Base-by-base conservation (phyloP, 1,140 invertebrate species). In the Brachionus sp. region DNA sequence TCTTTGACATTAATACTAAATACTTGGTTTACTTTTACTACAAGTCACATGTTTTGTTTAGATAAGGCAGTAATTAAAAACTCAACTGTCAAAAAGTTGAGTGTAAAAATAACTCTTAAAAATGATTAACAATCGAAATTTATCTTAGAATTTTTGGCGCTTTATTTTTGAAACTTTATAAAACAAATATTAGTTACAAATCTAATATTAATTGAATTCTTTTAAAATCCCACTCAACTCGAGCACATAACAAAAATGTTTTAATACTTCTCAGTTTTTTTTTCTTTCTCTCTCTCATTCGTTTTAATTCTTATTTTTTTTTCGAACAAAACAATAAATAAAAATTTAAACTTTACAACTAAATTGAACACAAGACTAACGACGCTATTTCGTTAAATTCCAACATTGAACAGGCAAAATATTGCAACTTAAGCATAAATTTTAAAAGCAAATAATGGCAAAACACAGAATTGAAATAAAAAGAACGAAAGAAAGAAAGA, bases 141-240 rank as follows among this genome's bases (percentile, higher is more conserved):
- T 57, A 57, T 57, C 50, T 23, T 19, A 57, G 19, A 7, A 19
- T 25, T 57, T 57, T 57, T 57, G 50, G 50, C 50, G 50, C 50
- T 57, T 9, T 57, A 57, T 57, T 57, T 57, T 57, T 57, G 50
- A 57, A 57, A 57, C 50, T 57, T 5, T 7, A 57, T 57, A 57
- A 57, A 57, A 57, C 50, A 57, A 57, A 57, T 57, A 57, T 57
- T 57, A 57, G 50, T 57, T 57, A 57, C 33, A 33, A 33, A 66
- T 66, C 13, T 37, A 39, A 39, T 39, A 70, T 70, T 70, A 70
- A 70, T 70, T 70, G 35, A 70, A 70, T 70, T 70, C 62, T 70
- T 66, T 66, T 33, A 42, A 70, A 70, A 70, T 39, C 66, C 66
- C 66, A 70, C 66, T 70, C 37, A 39, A 39, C 66, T 70, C 16